These are phyloP conservation scores for Nematostella vectensis DNA, from an alignment of 92 coral and sea anemone genomes.

Conservation along the genomic window DNA sequence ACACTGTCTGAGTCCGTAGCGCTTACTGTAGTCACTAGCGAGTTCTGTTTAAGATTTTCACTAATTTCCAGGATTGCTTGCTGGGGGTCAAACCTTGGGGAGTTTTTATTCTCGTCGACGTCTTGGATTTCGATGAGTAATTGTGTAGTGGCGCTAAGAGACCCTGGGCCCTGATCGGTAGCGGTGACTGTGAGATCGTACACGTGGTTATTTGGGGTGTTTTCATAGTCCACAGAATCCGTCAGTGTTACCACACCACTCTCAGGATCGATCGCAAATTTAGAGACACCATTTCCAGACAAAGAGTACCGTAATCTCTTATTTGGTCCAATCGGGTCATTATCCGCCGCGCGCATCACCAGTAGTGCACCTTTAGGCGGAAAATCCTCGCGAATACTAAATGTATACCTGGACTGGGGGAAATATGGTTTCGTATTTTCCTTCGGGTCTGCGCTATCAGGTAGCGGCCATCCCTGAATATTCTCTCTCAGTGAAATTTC, in stretches of 20 bases:
- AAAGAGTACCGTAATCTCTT: constrained; percentile 28
- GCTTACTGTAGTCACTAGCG: constrained; percentile 17
- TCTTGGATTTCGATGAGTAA: constrained; percentile 40
- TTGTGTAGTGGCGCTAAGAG: constrained; percentile 11
- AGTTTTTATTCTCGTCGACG: constrained; percentile 35
- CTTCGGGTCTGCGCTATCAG: constrained; percentile 13
- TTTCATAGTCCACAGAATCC: constrained; percentile 25
- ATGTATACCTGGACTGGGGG: constrained; percentile 33
- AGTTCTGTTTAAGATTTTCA: constrained; percentile 19
- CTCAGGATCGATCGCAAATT: constrained; percentile 16
- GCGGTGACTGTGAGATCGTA: constrained; percentile 31
- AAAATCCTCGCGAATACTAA: constrained; percentile 46
- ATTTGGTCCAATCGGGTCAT: constrained; percentile 33
- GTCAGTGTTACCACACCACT: constrained; percentile 40
- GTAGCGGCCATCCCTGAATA: constrained; percentile 22
- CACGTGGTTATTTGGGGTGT: constrained; percentile 13
- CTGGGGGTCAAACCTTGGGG: constrained; percentile 19
- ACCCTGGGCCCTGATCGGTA: constrained; percentile 16
- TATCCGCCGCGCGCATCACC: constrained; percentile 39
- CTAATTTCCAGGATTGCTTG: constrained; percentile 17
- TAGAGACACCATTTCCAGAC: constrained; percentile 23
- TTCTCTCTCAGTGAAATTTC: constrained; percentile 1
- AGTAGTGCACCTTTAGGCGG: constrained; percentile 32
- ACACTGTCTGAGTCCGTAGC: constrained; percentile 49
- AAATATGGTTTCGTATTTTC: constrained; percentile 41